Conservation (phyloP, 1,140 invertebrate species). For the Bilobella aurantiaca region DNA sequence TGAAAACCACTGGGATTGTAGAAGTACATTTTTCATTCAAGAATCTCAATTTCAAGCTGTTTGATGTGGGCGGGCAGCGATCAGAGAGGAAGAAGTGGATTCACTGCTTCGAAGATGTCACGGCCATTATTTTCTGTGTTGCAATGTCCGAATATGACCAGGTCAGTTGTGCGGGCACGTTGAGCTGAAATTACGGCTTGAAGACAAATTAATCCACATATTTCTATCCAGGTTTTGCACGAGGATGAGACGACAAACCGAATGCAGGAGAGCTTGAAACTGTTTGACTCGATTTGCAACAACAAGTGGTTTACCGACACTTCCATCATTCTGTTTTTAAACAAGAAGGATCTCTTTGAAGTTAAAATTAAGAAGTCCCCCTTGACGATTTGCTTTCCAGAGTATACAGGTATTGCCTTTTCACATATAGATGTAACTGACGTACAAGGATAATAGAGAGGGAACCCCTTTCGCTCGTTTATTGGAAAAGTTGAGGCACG, state of each 20-base stretch:
- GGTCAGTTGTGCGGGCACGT: too few relatives aligned
- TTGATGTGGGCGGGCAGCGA: conserved; percentile 97
- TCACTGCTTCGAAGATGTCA: conserved; percentile 99
- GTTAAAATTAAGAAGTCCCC: conserved; percentile 94
- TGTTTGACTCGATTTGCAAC: conserved; percentile 99
- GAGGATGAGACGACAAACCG: conserved; percentile 57
- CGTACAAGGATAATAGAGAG: too few relatives aligned
- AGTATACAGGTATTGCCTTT: conserved; percentile 74
- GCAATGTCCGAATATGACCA: conserved; percentile 98
- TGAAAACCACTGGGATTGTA: conserved; percentile 99
- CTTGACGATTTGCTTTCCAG: conserved; percentile 95
- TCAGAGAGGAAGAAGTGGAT: conserved; percentile 99
- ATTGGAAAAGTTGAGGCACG: too few relatives aligned
- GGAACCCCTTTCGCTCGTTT: too few relatives aligned
- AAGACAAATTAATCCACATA: background rate
- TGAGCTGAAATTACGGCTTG: too few relatives aligned
- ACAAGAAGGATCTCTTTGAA: conserved; percentile 99
- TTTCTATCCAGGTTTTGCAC: conserved; percentile 31
- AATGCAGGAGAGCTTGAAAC: conserved; percentile 94
- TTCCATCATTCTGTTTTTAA: conserved; percentile 40
- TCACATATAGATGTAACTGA: too few relatives aligned
- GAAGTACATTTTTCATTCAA: conserved; percentile 99
- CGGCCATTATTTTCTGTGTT: conserved; percentile 99
- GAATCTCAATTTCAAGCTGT: conserved; percentile 96
- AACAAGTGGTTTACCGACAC: conserved; percentile 67